Conservation (phyloP, 2,113 vertebrate genomes). For the Perognathus longimembris region DNA sequence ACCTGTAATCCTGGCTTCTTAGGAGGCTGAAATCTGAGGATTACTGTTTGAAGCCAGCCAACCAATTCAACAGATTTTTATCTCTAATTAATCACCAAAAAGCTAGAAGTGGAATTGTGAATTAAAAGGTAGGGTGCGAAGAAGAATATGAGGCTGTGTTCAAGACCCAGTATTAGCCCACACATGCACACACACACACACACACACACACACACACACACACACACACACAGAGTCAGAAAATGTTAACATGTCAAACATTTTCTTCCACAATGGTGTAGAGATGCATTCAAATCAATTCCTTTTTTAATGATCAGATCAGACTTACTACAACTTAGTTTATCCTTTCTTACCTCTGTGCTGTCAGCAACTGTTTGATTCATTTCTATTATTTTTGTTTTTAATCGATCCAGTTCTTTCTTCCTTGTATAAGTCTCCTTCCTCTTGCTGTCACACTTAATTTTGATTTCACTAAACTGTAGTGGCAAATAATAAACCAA, state of each 20-base stretch:
- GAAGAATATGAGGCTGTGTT: too few species aligned
- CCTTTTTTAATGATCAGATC: background rate
- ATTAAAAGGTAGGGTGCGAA: too few species aligned
- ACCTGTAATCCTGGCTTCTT: too few species aligned
- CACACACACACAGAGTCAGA: background rate
- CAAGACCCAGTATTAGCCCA: too few species aligned
- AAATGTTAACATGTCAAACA: background rate
- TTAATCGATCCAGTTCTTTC: conserved; percentile 61
- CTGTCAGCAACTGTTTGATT: conserved; percentile 64
- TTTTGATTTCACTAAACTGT: conserved; percentile 62
- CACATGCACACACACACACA: too few species aligned
- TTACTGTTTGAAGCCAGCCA: too few species aligned
- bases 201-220: too few species aligned
- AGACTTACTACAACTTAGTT: background rate
- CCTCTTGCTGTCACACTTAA: background rate
- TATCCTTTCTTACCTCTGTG: conserved; percentile 75
- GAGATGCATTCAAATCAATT: conserved; percentile 40
- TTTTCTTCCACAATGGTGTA: background rate
- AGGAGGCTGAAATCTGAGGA: too few species aligned
- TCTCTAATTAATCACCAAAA: too few species aligned
- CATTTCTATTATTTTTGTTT: conserved; percentile 36
- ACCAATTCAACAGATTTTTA: too few species aligned
- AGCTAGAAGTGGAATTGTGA: too few species aligned
- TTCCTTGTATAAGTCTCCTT: conserved; percentile 59
- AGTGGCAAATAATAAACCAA: conserved; percentile 68